These are phyloP conservation scores for Tipula helvola DNA, from an alignment of 2,888 invertebrate species.

Conservation along the genomic window DNA sequence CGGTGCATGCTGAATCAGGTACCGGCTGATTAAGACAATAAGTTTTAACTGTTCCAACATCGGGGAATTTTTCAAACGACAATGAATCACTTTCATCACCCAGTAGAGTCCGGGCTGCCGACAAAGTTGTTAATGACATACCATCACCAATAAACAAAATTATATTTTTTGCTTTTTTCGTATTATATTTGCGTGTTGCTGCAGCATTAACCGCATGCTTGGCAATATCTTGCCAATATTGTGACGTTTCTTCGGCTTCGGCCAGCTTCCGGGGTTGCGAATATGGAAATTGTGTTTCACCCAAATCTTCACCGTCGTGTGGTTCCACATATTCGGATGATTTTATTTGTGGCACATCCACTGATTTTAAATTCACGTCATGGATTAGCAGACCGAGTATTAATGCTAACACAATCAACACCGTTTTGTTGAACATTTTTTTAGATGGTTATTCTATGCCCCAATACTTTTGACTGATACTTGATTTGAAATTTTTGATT, in stretches of 20 bases:
- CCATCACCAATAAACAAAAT: conserved; percentile 80
- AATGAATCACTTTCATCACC: conserved; percentile 64
- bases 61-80: conserved; percentile 64
- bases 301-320: background rate
- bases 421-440: background rate
- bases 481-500: too few species aligned
- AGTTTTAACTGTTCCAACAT: conserved; percentile 62
- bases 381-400: background rate
- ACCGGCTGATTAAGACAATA: conserved; percentile 64
- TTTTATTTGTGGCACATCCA: background rate
- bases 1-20: conserved; percentile 72
- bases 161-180: conserved; percentile 54
- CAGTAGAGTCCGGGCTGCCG: conserved; percentile 60
- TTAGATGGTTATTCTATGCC: too few species aligned
- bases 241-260: conserved; percentile 16
- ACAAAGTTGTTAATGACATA: conserved; percentile 71
- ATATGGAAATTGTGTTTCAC: background rate
- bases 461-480: too few species aligned
- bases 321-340: background rate
- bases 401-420: background rate
- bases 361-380: background rate
- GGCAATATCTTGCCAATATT: conserved; percentile 26
- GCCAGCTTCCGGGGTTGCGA: background rate
- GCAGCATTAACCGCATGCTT: conserved; percentile 26
- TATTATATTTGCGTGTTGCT: conserved; percentile 23